Conservation (phyloP, 2,888 invertebrate species). For the Theodoxus fluviatilis region DNA sequence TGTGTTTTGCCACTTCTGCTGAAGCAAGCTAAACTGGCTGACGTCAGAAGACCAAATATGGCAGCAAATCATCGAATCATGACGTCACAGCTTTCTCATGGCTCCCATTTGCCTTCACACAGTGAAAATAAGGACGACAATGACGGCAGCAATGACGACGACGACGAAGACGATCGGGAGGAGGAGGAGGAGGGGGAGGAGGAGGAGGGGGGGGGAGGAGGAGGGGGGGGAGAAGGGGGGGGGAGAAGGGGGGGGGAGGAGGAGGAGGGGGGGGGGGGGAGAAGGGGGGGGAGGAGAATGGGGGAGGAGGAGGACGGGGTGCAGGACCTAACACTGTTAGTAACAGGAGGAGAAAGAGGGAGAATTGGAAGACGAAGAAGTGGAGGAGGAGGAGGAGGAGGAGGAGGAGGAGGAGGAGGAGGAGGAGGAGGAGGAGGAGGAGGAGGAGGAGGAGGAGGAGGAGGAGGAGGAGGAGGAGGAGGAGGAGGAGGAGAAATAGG, state of each 20-base stretch:
- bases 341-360: slow-evolving; percentile 3
- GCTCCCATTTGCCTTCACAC: too few relatives aligned
- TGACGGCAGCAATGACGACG: too few relatives aligned
- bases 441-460: not conserved
- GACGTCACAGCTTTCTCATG: too few relatives aligned
- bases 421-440: not conserved
- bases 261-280: slow-evolving; percentile 1
- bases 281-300: not conserved
- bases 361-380: not conserved
- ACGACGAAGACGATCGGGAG: not conserved
- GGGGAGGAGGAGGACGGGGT: not conserved
- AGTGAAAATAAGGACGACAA: too few relatives aligned
- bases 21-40: too few relatives aligned
- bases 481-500: slow-evolving; percentile 1
- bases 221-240: not conserved
- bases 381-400: slow-evolving; percentile 8
- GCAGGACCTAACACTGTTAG: not conserved
- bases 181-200: not conserved
- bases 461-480: not conserved
- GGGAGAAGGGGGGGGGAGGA: not conserved
- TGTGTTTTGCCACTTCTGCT: too few relatives aligned
- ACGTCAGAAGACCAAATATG: too few relatives aligned
- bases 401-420: not conserved
- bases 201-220: not conserved
- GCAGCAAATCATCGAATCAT: too few relatives aligned